Conservation (phyloP, 2,113 vertebrate species). For the Naja naja region DNA sequence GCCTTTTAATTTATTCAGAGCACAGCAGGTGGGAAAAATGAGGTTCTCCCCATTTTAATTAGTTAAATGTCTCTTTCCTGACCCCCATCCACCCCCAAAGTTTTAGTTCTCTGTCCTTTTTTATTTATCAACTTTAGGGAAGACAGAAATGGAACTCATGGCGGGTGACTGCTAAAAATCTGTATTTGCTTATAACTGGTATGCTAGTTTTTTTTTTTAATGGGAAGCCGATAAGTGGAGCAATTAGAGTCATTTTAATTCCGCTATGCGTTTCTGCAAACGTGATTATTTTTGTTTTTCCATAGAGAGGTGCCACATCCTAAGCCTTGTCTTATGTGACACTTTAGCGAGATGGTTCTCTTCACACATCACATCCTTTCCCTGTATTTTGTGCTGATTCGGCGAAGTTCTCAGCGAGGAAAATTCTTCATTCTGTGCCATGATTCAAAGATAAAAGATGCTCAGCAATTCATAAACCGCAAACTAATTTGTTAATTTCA, state of each 20-base stretch:
- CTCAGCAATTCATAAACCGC: neutral
- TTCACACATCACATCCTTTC: neutral
- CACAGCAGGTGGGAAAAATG: constrained; percentile 57
- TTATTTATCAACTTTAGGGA: constrained; percentile 62
- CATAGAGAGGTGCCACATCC: constrained; percentile 35
- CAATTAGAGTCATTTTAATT: constrained; percentile 48
- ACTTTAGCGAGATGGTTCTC: neutral
- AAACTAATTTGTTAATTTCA: neutral
- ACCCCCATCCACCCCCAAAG: constrained; percentile 53
- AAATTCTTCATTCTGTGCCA: neutral
- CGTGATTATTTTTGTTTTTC: neutral
- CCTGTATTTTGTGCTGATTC: neutral
- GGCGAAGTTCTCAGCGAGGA: neutral
- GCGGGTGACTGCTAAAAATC: constrained; percentile 34
- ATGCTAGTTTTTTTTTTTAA: neutral
- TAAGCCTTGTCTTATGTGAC: neutral
- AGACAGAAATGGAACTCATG: constrained; percentile 42
- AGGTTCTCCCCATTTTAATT: constrained; percentile 56
- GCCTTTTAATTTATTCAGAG: constrained; percentile 68
- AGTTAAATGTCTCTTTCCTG: constrained; percentile 57
- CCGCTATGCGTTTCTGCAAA: constrained; percentile 19
- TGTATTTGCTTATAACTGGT: constrained; percentile 32
- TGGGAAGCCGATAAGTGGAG: neutral
- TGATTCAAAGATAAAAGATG: neutral
- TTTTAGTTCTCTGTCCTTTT: constrained; percentile 48